Evolutionary conservation across 2,888 invertebrate species (phyloP).

Genomic region (Orchesella flavescens): DNA sequence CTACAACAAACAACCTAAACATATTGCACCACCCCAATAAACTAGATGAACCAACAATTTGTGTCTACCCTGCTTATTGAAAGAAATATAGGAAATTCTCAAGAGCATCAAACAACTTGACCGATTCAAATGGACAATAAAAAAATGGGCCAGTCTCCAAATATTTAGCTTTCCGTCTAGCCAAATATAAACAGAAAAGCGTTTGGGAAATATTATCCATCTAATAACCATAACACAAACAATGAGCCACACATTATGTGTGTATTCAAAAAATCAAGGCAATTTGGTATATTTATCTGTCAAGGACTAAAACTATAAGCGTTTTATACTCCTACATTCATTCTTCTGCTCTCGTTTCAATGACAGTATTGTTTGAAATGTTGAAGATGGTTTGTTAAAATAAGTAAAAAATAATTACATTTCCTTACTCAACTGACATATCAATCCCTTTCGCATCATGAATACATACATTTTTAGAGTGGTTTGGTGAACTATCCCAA

Average conservation of each 20-base stretch:
- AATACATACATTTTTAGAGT: no score
- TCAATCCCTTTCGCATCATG: no score
- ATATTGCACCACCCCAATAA: background rate
- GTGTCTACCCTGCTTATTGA: background rate
- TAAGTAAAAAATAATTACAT: no score
- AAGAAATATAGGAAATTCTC: no score
- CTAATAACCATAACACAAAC: constrained; percentile 7
- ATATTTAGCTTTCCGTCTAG: constrained; percentile 37
- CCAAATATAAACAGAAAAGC: constrained; percentile 23
- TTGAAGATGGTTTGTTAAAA: background rate
- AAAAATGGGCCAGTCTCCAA: constrained; percentile 28
- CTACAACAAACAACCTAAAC: background rate
- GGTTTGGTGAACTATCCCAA: no score
- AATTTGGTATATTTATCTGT: constrained; percentile 16
- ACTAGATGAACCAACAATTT: background rate
- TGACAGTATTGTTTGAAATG: no score
- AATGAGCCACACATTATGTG: background rate
- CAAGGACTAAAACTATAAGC: background rate
- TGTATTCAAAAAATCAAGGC: background rate
- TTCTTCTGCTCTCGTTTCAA: no score
- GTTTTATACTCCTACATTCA: no score
- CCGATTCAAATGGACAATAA: constrained; percentile 42
- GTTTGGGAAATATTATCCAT: background rate
- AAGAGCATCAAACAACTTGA: background rate
- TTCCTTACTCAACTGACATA: no score